phyloP scores from a whole-genome alignment of 2,113 vertebrate species.

The Perognathus longimembris region DNA sequence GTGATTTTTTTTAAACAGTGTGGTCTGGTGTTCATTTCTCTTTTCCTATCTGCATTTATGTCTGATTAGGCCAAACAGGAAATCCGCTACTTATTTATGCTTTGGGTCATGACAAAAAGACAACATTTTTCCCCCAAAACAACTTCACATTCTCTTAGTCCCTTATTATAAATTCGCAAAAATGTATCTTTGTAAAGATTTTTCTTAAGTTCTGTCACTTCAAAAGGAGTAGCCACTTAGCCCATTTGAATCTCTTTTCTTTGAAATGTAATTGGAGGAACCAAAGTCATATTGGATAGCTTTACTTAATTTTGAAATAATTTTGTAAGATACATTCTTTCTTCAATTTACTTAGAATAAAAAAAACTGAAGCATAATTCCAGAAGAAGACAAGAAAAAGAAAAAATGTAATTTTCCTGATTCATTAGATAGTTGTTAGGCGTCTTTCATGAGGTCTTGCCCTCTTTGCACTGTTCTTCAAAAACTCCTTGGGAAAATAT shows the following conservation, averaged over 20 bases:
- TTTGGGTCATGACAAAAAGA: conserved; percentile 68
- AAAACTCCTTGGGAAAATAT: background rate
- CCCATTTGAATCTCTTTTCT: conserved; percentile 14
- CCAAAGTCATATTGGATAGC: conserved; percentile 11
- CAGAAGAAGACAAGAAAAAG: conserved; percentile 40
- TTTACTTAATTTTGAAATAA: conserved; percentile 49
- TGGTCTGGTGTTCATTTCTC: conserved; percentile 66
- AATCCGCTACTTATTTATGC: conserved; percentile 71
- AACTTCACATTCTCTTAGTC: conserved; percentile 60
- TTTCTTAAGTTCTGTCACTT: conserved; percentile 52
- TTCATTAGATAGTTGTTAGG: conserved; percentile 33
- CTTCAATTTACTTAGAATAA: background rate
- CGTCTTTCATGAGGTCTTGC: background rate
- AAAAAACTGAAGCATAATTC: conserved; percentile 37
- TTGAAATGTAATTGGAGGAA: conserved; percentile 54
- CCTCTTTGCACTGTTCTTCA: background rate
- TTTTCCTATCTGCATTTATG: conserved; percentile 69
- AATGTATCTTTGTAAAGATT: conserved; percentile 58
- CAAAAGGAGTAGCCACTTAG: conserved; percentile 50
- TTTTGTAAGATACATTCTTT: conserved; percentile 29
- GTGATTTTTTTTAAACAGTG: background rate
- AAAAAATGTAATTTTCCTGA: background rate
- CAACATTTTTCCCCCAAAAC: conserved; percentile 54
- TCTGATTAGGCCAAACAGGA: conserved; percentile 70
- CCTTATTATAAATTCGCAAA: conserved; percentile 24